Base-by-base conservation (phyloP, 1,140 invertebrate genomes). In the Chelonus insularis region DNA sequence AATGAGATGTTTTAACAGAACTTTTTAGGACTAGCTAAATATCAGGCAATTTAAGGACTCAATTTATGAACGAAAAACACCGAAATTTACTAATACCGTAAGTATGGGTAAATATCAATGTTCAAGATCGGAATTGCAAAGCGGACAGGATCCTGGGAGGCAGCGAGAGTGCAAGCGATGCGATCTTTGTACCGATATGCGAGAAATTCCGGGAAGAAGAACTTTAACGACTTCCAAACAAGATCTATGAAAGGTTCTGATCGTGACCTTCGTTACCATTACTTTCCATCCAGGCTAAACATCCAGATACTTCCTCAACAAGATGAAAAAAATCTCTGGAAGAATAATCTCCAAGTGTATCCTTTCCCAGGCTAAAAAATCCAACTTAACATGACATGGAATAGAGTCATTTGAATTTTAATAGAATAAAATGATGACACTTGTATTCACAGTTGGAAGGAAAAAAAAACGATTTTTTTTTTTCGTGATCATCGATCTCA, bases 111-210 rank as follows among this genome's bases (percentile, higher is more conserved):
- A 72, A 68, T 79, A 81, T 81, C 79, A 70, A 73, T 67, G 72
- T 76, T 76, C 77, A 79, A 79, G 77, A 79, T 81, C 79, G 69
- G 79, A 81, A 81, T 81, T 78, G 77, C 75, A 77, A 81, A 81
- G 75, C 73, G 75, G 70, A 73, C 67, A 70, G 73, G 72, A 78
- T 75, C 71, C 72, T 68, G 63, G 68, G 68, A 74, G 74, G 69
- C 64, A 69, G 63, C 66, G 32, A 43, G 51, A 43, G 41, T 11
- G 32, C 12, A 9, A 43, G 45, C 74, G 76, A 80, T 78, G 68
- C 68, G 76, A 80, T 80, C 76, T 78, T 74, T 68, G 69, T 66
- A 65, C 66, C 71, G 76, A 79, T 79, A 78, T 71, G 71, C 62
- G 68, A 76, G 70, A 74, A 73, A 80, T 80, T 80, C 78, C 75